Conservation (phyloP, 2,113 vertebrate genomes). For the Erythrocebus patas region DNA sequence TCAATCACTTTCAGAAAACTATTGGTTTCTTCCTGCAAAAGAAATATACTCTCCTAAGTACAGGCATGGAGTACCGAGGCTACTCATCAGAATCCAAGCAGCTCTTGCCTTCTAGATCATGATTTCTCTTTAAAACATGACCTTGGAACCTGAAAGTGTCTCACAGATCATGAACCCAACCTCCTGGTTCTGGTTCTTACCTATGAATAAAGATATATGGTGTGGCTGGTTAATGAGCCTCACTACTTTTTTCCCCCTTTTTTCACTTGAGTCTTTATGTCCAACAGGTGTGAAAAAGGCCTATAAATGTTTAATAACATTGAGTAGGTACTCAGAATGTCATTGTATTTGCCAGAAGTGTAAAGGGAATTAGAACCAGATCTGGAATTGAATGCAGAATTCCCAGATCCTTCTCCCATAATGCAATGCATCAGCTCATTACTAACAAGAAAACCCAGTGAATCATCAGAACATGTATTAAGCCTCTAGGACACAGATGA, state of each 20-base stretch:
- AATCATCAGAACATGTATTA: not conserved
- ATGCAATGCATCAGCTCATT: not conserved
- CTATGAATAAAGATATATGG: accelerated
- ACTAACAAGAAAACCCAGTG: not conserved
- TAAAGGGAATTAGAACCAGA: not conserved
- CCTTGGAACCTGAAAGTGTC: not conserved
- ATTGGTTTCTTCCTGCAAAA: conserved; percentile 90
- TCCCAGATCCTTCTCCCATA: not conserved
- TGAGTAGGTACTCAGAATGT: not conserved
- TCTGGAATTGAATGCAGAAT: not conserved
- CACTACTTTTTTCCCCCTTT: not conserved
- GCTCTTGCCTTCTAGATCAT: not conserved
- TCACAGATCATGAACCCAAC: not conserved
- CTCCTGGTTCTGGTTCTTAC: not conserved
- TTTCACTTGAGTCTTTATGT: not conserved
- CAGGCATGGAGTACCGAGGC: no score
- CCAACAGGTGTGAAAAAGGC: not conserved
- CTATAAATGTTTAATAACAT: not conserved
- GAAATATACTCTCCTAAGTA: conserved; percentile 27
- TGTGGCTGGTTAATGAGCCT: not conserved
- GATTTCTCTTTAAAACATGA: not conserved
- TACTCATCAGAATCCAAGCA: not conserved
- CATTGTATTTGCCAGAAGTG: not conserved
- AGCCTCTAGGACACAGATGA: not conserved
- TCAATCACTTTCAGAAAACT: conserved; percentile 92